Evolutionary conservation across 2,113 vertebrate genomes (phyloP).

Genomic region (Zosterops japonicus): DNA sequence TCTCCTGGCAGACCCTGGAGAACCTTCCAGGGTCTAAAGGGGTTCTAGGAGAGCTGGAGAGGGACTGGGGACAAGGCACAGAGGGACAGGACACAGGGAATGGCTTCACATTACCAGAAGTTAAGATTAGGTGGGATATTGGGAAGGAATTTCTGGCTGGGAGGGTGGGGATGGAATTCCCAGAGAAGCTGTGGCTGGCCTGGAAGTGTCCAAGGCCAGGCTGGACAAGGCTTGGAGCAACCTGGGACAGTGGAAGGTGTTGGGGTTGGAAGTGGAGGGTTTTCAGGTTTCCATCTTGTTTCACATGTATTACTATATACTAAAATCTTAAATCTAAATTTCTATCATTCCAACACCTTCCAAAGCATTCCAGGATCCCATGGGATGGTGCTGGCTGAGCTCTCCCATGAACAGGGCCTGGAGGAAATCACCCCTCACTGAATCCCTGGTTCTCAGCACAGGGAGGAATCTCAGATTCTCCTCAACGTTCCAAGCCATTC

Average conservation of each 20-base stretch:
- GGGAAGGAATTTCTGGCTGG: fast-evolving
- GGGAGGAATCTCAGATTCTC: neutral
- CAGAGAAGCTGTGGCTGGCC: neutral
- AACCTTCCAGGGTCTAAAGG: neutral
- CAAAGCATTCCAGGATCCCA: neutral
- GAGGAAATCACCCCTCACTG: neutral
- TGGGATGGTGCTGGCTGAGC: neutral
- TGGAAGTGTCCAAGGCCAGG: neutral
- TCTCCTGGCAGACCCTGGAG: neutral
- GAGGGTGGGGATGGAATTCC: neutral
- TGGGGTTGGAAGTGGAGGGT: neutral
- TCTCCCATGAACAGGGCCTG: neutral
- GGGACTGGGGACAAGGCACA: neutral
- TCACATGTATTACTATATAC: too few species aligned
- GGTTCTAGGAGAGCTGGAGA: neutral
- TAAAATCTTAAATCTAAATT: too few species aligned
- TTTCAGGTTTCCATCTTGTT: neutral
- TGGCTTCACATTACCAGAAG: neutral
- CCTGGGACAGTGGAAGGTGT: neutral
- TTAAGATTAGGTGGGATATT: neutral
- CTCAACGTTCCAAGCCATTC: fast-evolving
- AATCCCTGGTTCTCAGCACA: neutral
- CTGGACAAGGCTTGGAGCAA: fast-evolving
- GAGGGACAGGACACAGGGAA: neutral
- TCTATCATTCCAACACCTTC: too few species aligned